Percentiles rank a stretch among this genome's conserved stretches.
Conservation (phyloP, 1,140 invertebrate species). For the Trichomalopsis sarcophagae region DNA sequence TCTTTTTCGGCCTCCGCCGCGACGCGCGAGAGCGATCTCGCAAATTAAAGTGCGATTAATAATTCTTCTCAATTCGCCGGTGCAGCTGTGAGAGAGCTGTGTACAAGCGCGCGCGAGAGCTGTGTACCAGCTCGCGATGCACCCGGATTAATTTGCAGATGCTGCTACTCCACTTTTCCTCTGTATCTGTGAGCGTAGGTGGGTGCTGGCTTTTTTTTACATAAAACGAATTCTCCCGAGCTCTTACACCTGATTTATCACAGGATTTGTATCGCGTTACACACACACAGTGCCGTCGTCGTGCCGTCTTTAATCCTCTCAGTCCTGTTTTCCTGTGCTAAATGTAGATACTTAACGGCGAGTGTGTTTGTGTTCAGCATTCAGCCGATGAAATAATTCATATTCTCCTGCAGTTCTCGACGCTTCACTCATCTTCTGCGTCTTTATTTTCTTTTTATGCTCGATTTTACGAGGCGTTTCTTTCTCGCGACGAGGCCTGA, state of each 20-base stretch:
- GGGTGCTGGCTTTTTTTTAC: neutral
- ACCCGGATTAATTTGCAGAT: slow-evolving; percentile 35
- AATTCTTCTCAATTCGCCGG: slow-evolving; percentile 1
- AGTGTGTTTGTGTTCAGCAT: neutral
- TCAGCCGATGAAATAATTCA: slow-evolving; percentile 24
- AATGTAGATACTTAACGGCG: slow-evolving; percentile 20
- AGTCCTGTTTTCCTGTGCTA: neutral
- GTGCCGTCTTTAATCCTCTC: slow-evolving; percentile 25
- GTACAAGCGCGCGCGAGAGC: neutral
- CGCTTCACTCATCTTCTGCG: neutral
- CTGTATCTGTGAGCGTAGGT: neutral
- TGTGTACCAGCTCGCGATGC: neutral
- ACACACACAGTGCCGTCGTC: neutral
- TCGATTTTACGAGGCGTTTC: neutral
- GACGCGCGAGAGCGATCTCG: neutral
- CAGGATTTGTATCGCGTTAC: slow-evolving; percentile 12
- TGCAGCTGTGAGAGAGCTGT: neutral
- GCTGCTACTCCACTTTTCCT: slow-evolving; percentile 11
- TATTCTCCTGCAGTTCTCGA: neutral
- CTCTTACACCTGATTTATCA: slow-evolving; percentile 31
- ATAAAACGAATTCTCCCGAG: neutral
- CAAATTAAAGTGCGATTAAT: slow-evolving; percentile 49
- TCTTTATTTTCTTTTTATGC: neutral
- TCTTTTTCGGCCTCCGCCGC: neutral
- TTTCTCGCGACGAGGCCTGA: neutral